Evolutionary conservation across 2,888 invertebrate species (phyloP).

Genomic region (Dastarcus helophoroides): DNA sequence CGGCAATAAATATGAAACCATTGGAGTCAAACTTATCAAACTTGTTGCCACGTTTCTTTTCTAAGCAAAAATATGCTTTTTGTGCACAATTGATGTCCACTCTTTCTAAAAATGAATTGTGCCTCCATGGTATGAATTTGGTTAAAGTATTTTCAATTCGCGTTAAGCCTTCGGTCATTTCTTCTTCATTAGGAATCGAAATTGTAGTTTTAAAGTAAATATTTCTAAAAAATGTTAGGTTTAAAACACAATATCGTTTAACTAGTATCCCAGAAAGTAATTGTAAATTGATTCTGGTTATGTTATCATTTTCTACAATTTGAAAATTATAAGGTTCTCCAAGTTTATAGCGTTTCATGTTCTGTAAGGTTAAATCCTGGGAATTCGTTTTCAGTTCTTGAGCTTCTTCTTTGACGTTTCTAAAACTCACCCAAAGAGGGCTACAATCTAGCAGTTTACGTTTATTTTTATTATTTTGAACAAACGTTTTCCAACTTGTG

Average conservation of each 20-base stretch:
- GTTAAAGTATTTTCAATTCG: conserved; percentile 20
- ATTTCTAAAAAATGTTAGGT: conserved; percentile 22
- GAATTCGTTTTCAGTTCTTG: conserved; percentile 35
- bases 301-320: not conserved
- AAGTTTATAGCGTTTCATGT: conserved; percentile 40
- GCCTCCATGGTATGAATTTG: conserved; percentile 25
- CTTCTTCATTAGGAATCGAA: conserved; percentile 42
- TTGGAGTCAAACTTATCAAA: conserved; percentile 21
- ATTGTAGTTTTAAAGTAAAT: conserved; percentile 53
- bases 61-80: conserved; percentile 29
- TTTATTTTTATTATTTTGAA: conserved; percentile 35
- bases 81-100: conserved; percentile 14
- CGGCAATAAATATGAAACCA: conserved; percentile 30
- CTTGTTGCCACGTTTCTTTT: conserved; percentile 22
- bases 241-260: conserved; percentile 19
- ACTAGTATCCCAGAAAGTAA: not conserved
- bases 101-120: conserved; percentile 28
- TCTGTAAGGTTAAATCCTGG: conserved; percentile 36
- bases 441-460: conserved; percentile 42
- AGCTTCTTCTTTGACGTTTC: conserved; percentile 34
- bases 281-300: not conserved
- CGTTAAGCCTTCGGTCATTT: conserved; percentile 31
- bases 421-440: conserved; percentile 43
- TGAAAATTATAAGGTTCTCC: conserved; percentile 21
- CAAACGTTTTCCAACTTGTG: conserved; percentile 37